Evolutionary conservation across 2,113 vertebrate species (phyloP).

Genomic region (Chaenocephalus aceratus): DNA sequence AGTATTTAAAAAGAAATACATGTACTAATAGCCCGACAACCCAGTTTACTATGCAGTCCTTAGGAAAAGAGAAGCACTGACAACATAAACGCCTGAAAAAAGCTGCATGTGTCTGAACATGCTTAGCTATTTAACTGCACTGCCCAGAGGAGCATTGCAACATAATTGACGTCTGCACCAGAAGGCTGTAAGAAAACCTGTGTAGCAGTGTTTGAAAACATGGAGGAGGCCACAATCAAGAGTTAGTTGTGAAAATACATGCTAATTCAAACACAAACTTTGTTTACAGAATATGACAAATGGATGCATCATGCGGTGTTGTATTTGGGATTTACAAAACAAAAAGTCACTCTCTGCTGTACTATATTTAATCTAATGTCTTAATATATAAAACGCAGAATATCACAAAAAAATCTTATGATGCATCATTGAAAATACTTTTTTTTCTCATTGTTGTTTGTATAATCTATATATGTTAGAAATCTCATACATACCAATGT

Average conservation of each 20-base stretch:
- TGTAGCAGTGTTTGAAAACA: background rate
- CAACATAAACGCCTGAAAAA: background rate
- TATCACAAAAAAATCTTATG: background rate
- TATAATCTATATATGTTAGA: background rate
- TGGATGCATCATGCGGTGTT: background rate
- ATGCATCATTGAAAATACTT: background rate
- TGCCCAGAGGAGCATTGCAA: background rate
- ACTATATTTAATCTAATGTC: background rate
- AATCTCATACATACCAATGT: background rate
- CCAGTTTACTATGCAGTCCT: background rate
- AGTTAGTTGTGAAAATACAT: background rate
- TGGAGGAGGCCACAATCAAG: background rate
- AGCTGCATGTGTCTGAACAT: background rate
- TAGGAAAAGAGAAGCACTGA: background rate
- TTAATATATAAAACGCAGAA: background rate
- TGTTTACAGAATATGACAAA: background rate
- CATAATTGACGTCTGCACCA: background rate
- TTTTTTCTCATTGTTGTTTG: background rate
- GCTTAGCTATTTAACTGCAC: conserved; percentile 9
- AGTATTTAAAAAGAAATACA: background rate
- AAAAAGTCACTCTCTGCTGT: background rate
- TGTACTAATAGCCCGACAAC: background rate
- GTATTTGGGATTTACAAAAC: background rate
- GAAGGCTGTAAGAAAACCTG: background rate
- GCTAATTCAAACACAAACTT: background rate